phyloP scores from a whole-genome alignment of 1,140 invertebrate genomes.

The Lycorma delicatula region DNA sequence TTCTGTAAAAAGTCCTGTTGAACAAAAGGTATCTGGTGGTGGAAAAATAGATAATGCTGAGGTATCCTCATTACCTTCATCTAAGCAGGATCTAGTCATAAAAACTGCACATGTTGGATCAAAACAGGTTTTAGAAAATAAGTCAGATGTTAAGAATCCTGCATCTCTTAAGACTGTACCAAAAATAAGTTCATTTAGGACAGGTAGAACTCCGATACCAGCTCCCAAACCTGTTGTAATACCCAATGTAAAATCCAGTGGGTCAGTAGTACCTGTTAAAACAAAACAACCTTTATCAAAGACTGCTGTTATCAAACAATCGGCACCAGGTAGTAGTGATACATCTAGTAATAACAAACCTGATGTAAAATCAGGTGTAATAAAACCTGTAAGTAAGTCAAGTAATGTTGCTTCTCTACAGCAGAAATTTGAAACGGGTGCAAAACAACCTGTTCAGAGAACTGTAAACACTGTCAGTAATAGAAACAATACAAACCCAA shows the following conservation, averaged over 20 bases:
- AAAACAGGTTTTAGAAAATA: conserved; percentile 43
- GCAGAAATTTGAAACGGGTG: conserved; percentile 56
- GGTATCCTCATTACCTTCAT: conserved; percentile 27
- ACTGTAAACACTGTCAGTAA: background rate
- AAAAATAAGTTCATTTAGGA: conserved; percentile 21
- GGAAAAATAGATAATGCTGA: conserved; percentile 14
- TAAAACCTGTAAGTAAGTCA: conserved; percentile 42
- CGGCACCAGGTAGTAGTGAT: conserved; percentile 33
- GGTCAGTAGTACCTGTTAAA: conserved; percentile 26
- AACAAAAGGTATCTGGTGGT: background rate
- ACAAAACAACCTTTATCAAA: conserved; percentile 31
- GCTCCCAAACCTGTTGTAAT: conserved; percentile 29
- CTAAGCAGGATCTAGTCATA: conserved; percentile 60
- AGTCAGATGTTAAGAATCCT: conserved; percentile 26
- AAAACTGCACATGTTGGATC: conserved; percentile 43
- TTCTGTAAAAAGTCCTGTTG: background rate
- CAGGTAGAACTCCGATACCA: conserved; percentile 14
- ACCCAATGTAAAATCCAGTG: conserved; percentile 25
- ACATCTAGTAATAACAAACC: conserved; percentile 34
- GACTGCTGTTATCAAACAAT: conserved; percentile 27
- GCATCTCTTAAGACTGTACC: conserved; percentile 21
- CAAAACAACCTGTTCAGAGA: background rate
- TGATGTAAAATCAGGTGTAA: conserved; percentile 34
- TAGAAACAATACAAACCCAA: background rate
- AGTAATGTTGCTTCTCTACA: conserved; percentile 64